Percentiles rank a stretch among this genome's conserved stretches.
phyloP scores from a whole-genome alignment of 30 jellyfish, hydroid and myxozoan species.

The Clytia hemisphaerica region DNA sequence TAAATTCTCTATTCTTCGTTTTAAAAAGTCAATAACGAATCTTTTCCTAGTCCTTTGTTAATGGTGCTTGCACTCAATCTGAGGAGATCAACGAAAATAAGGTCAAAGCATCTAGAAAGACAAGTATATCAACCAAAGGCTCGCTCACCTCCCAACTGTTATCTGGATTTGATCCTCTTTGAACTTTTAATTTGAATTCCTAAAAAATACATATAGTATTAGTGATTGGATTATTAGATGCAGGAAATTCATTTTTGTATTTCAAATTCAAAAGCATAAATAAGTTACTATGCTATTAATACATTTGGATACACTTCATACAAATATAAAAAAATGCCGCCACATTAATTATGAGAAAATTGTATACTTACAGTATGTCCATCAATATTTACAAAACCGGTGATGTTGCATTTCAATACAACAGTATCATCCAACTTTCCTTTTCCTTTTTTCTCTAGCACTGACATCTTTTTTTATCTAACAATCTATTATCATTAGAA shows the following conservation, averaged over 20 bases:
- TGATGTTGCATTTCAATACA: constrained; percentile 46
- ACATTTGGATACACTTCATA: too few relatives aligned
- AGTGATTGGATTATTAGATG: too few relatives aligned
- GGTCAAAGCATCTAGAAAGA: background rate
- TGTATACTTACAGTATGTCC: constrained; percentile 79
- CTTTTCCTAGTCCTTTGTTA: too few relatives aligned
- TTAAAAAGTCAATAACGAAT: too few relatives aligned
- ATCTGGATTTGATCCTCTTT: constrained; percentile 88
- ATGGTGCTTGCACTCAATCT: too few relatives aligned
- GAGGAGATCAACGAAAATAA: too few relatives aligned
- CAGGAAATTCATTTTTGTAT: background rate
- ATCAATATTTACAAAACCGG: constrained; percentile 63
- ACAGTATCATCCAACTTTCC: constrained; percentile 76
- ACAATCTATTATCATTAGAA: too few relatives aligned
- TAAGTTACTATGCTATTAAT: too few relatives aligned
- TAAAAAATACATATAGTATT: background rate
- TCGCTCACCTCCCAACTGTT: constrained; percentile 75
- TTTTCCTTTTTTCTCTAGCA: constrained; percentile 35
- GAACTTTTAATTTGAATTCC: constrained; percentile 80
- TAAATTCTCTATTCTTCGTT: background rate
- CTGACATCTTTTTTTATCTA: constrained; percentile 12
- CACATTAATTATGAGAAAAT: background rate
- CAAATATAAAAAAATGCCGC: too few relatives aligned
- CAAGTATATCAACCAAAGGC: background rate
- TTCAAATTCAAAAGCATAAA: too few relatives aligned